These are phyloP conservation scores for Himalopsyche japonica DNA, from an alignment of 2,888 invertebrate species.

Conservation along the genomic window DNA sequence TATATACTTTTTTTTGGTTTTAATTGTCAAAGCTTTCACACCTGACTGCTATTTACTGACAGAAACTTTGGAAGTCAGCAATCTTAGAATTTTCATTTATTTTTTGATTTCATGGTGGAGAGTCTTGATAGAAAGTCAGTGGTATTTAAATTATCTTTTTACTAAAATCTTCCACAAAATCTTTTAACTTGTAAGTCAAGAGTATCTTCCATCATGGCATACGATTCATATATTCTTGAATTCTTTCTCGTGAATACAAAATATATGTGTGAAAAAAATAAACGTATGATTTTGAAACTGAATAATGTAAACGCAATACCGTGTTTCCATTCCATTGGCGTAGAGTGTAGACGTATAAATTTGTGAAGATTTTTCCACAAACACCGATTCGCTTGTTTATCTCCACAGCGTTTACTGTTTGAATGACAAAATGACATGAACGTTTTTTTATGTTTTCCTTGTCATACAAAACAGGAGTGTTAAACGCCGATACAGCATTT, in stretches of 20 bases:
- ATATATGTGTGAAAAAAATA: not conserved
- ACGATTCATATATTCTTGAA: not conserved
- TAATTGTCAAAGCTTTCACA: too few relatives aligned
- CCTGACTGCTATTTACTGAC: too few relatives aligned
- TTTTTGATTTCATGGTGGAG: too few relatives aligned
- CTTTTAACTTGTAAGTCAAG: too few relatives aligned
- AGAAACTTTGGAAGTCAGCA: too few relatives aligned
- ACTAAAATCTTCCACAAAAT: too few relatives aligned
- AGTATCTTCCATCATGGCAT: not conserved
- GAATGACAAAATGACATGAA: conserved; percentile 28
- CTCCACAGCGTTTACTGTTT: not conserved
- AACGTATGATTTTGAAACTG: not conserved
- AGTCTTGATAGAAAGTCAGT: too few relatives aligned
- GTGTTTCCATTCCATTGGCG: conserved; percentile 16
- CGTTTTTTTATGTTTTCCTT: conserved; percentile 7
- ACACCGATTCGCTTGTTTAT: not conserved
- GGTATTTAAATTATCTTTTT: too few relatives aligned
- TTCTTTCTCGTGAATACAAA: not conserved
- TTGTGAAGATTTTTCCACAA: conserved; percentile 11
- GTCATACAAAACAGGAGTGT: not conserved
- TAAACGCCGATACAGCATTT: too few relatives aligned
- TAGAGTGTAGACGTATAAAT: conserved; percentile 8
- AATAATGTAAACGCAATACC: not conserved
- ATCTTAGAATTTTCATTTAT: too few relatives aligned
- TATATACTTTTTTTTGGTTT: too few relatives aligned